phyloP scores from a whole-genome alignment of 2,797 vertebrate genomes.

The Chaenodraco wilsoni region DNA sequence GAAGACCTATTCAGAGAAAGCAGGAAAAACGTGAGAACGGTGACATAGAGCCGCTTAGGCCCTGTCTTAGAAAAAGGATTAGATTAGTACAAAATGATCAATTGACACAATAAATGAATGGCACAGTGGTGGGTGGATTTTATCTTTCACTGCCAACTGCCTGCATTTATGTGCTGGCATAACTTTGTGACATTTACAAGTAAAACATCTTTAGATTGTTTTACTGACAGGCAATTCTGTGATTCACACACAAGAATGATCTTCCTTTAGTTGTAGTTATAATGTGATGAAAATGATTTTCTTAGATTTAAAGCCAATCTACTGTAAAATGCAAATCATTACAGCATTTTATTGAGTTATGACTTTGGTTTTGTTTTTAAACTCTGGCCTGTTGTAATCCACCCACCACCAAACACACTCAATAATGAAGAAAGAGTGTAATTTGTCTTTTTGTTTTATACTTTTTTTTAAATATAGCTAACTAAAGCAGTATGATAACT shows the following conservation, averaged over 20 bases:
- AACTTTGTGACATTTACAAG: neutral
- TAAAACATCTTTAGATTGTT: neutral
- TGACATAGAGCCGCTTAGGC: constrained; percentile 78
- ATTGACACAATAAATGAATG: constrained; percentile 20
- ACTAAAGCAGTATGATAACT: neutral
- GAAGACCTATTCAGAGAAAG: constrained; percentile 88
- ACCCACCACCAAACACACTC: constrained; percentile 52
- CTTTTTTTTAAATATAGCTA: neutral
- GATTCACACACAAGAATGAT: neutral
- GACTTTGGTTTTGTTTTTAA: constrained; percentile 4
- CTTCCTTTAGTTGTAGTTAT: neutral
- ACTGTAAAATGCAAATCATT: neutral
- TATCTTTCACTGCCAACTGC: neutral
- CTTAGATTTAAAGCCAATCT: neutral
- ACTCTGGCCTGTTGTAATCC: constrained; percentile 43
- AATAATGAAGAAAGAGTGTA: neutral
- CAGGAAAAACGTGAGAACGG: constrained; percentile 71
- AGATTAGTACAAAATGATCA: constrained; percentile 81
- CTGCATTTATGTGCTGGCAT: neutral
- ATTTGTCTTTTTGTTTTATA: neutral
- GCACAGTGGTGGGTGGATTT: constrained; percentile 62
- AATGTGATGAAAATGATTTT: neutral
- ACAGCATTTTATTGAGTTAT: neutral
- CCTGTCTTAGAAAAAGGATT: constrained; percentile 86
- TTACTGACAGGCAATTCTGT: neutral